Evolutionary conservation across 2,888 invertebrate species (phyloP), one percentile per base, ranked within the genome.

Genomic region (Clistopyga incitator): DNA sequence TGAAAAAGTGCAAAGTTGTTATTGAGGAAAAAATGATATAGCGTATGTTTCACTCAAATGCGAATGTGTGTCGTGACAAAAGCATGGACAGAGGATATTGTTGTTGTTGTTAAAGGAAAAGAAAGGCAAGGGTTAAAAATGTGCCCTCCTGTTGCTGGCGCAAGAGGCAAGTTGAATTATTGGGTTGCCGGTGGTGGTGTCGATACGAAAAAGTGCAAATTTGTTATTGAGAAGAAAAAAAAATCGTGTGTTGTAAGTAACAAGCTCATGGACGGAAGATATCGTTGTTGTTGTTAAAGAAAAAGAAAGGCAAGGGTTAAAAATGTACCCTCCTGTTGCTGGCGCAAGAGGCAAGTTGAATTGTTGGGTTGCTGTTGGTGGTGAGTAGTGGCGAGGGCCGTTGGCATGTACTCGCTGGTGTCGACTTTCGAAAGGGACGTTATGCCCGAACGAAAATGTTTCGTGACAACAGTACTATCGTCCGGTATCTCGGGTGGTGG

Each of bases 121-220:
- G 15, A 47, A 74, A 6, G 6, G n/a, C 34, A 64, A 54, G 29
- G 38, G 56, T 75, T 11, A 6, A 15, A 25, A 75, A 82, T 84
- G 90, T 88, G 90, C 90, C 91, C 81, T 90, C 87, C 82, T 86
- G 87, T 81, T 85, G 84, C 70, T 89, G 84, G 74, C 78, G 86
- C 71, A 87, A 78, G 78, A 88, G 82, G 85, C 87, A 81, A 75
- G 85, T 84, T 77, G 87, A 81, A 85, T 77, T 79, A 83, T 89
- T 89, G 86, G 87, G 86, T 88, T 90, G n/a, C n/a, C n/a, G 89
- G 83, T 86, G 87, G 86, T 70, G 70, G 79, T 76, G 84, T n/a
- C n/a, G n/a, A n/a, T n/a, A n/a, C n/a, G 29, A 29, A 29, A 29
- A 29, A 29, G 29, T 29, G 29, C 29, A 29, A 42, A 6, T 11